Evolutionary conservation across 2,888 invertebrate species (phyloP).

Genomic region (Ashinkailepas kermadecensis): DNA sequence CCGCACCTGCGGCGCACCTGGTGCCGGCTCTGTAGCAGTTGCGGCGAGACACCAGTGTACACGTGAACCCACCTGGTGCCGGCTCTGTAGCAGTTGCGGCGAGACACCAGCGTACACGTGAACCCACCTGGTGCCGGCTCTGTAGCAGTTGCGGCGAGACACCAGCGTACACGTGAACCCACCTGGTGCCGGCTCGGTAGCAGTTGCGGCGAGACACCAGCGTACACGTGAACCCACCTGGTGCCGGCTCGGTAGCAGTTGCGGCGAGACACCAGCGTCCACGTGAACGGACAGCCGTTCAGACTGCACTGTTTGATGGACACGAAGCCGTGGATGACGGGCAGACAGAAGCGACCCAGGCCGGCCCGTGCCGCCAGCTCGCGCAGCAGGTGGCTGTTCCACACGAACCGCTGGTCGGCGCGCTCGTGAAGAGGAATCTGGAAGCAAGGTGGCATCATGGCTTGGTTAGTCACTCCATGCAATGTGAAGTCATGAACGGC

Average conservation of each 20-base stretch:
- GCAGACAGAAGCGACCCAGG: constrained; percentile 71
- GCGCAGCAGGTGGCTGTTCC: constrained; percentile 77
- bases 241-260: constrained; percentile 82
- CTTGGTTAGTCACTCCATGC: no score
- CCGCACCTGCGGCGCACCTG: no score
- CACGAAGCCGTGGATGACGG: constrained; percentile 82
- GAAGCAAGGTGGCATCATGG: no score
- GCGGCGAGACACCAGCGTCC: constrained; percentile 83
- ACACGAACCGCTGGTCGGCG: constrained; percentile 82
- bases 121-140: constrained; percentile 80
- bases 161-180: constrained; percentile 75
- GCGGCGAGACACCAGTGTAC: constrained; percentile 82
- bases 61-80: constrained; percentile 75
- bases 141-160: constrained; percentile 73
- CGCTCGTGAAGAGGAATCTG: constrained; percentile 66
- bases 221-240: constrained; percentile 69
- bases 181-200: constrained; percentile 79
- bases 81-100: constrained; percentile 76
- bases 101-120: constrained; percentile 79
- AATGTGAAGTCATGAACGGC: no score
- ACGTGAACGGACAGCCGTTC: constrained; percentile 71
- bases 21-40: constrained; percentile 63
- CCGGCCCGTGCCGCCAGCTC: constrained; percentile 64
- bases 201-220: constrained; percentile 81
- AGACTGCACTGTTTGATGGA: constrained; percentile 70